Percentiles rank a stretch among this genome's conserved stretches.
Evolutionary conservation across 2,113 vertebrate species (phyloP).

Genomic region (Herpetotheres cachinnans): DNA sequence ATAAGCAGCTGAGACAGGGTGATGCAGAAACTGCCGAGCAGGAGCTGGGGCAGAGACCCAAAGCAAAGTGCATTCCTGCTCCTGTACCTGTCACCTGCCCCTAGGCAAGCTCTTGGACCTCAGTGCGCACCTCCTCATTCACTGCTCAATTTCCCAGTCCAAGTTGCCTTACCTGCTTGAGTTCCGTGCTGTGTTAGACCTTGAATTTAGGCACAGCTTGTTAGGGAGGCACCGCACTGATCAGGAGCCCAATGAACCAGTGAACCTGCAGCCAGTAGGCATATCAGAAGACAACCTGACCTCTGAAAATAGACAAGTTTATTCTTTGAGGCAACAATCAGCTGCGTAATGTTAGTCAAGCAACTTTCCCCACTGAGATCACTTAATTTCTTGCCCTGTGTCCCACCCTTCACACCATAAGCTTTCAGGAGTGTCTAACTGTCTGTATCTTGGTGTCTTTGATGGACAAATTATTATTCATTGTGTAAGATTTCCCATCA

Average conservation of each 20-base stretch:
- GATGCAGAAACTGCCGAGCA: background rate
- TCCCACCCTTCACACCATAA: background rate
- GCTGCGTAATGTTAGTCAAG: background rate
- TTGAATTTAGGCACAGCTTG: background rate
- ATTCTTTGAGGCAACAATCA: background rate
- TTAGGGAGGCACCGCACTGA: background rate
- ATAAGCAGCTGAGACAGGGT: background rate
- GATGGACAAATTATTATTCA: background rate
- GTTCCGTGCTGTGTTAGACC: background rate
- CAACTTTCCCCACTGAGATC: background rate
- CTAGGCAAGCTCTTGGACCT: fast-evolving
- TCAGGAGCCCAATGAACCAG: background rate
- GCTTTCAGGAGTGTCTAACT: background rate
- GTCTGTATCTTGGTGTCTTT: background rate
- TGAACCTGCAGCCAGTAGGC: background rate
- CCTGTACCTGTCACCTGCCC: background rate
- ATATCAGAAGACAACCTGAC: background rate
- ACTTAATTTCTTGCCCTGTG: background rate
- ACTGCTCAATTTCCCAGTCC: background rate
- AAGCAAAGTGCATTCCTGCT: background rate
- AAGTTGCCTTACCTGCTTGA: background rate
- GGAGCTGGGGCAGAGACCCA: background rate
- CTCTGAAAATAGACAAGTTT: background rate
- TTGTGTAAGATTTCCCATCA: background rate
- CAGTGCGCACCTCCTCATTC: background rate